These are phyloP conservation scores for Epinephelus malabaricus DNA, from an alignment of 2,797 vertebrate species.

Conservation along the genomic window DNA sequence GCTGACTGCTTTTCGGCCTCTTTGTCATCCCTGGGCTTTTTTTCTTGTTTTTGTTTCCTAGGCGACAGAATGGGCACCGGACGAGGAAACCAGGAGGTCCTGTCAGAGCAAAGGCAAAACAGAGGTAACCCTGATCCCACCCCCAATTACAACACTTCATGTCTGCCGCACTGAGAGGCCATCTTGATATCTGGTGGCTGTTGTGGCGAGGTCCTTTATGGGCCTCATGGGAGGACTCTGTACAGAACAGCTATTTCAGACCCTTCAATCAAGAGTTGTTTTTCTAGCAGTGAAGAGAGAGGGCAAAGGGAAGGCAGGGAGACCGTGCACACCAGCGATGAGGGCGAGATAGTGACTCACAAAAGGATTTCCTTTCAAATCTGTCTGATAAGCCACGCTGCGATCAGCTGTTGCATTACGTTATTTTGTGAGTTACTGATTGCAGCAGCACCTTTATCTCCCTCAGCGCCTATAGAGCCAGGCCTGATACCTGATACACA, in stretches of 20 bases:
- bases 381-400: conserved; percentile 40
- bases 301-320: conserved; percentile 17
- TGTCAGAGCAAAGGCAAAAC: conserved; percentile 99
- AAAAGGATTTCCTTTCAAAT: conserved; percentile 32
- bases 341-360: conserved; percentile 33
- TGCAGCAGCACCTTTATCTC: conserved; percentile 52
- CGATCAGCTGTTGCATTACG: conserved; percentile 41
- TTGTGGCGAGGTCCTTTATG: conserved; percentile 38
- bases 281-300: conserved; percentile 29
- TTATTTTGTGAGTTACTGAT: conserved; percentile 52
- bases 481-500: conserved; percentile 43
- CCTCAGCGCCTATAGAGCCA: conserved; percentile 4
- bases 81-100: conserved; percentile 95
- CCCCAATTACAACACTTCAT: conserved; percentile 71
- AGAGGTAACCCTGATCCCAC: conserved; percentile 86
- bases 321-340: conserved; percentile 11
- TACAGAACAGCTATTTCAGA: conserved; percentile 53
- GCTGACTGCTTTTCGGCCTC: conserved; percentile 61
- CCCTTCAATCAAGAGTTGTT: conserved; percentile 67
- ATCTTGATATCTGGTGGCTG: conserved; percentile 61
- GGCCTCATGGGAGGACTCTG: conserved; percentile 50
- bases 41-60: conserved; percentile 85
- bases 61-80: conserved; percentile 97
- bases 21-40: conserved; percentile 70
- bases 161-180: conserved; percentile 58